A percentile compares a stretch with the other conserved stretches of the same genome.
Evolutionary conservation across 2,888 invertebrate species (phyloP).

Genomic region (Kuschelorhynchus macadamiae): DNA sequence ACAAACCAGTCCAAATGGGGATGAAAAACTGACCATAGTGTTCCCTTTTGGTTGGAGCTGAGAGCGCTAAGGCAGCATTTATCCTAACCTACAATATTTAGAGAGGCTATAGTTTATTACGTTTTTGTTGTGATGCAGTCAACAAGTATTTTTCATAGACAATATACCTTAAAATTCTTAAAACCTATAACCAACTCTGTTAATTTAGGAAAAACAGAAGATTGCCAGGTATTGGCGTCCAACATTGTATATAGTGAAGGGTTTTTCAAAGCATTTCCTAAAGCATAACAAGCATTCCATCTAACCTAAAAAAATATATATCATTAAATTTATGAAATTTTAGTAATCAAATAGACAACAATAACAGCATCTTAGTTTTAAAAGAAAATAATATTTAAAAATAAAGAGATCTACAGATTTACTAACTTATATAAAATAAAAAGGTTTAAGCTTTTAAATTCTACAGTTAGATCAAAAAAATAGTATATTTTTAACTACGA

Average conservation of each 20-base stretch:
- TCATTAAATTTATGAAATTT: too few relatives aligned
- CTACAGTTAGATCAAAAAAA: too few relatives aligned
- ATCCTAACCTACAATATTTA: constrained; percentile 76
- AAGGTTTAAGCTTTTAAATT: too few relatives aligned
- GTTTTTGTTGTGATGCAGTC: too few relatives aligned
- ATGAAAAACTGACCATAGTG: constrained; percentile 77
- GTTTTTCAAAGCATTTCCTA: constrained; percentile 84
- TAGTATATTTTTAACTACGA: too few relatives aligned
- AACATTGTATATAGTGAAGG: constrained; percentile 68
- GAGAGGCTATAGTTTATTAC: neutral
- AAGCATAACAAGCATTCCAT: constrained; percentile 93
- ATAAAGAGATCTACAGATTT: too few relatives aligned
- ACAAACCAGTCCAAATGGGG: constrained; percentile 78
- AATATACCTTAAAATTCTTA: constrained; percentile 81
- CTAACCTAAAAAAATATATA: constrained; percentile 71
- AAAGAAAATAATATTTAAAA: too few relatives aligned
- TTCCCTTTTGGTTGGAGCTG: constrained; percentile 73
- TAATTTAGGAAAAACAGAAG: constrained; percentile 76
- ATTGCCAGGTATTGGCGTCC: constrained; percentile 70
- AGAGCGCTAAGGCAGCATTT: constrained; percentile 85
- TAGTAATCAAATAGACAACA: too few relatives aligned
- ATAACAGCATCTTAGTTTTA: too few relatives aligned
- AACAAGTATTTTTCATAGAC: too few relatives aligned
- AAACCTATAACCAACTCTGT: constrained; percentile 79
- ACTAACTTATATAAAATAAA: too few relatives aligned